These are phyloP conservation scores for Anguilla marmorata DNA, from an alignment of 2,797 vertebrate genomes.

Conservation along the genomic window DNA sequence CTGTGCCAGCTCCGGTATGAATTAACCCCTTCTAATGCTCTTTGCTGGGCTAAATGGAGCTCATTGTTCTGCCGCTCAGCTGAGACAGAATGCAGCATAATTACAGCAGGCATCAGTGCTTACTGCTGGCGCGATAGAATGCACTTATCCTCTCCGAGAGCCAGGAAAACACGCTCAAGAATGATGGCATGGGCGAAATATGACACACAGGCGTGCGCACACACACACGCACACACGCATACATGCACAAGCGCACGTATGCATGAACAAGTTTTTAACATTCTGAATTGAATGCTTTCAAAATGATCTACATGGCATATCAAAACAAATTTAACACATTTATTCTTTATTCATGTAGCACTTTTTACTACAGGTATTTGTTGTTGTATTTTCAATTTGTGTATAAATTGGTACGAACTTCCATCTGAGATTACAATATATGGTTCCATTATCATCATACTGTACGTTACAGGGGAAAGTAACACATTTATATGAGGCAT, in stretches of 20 bases:
- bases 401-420: neutral
- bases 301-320: neutral
- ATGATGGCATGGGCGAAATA: neutral
- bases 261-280: neutral
- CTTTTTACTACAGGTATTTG: neutral
- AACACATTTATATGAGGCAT: neutral
- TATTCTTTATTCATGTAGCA: neutral
- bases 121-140: slow-evolving; percentile 12
- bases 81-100: slow-evolving; percentile 42
- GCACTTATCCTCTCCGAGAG: neutral
- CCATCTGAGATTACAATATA: neutral
- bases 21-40: slow-evolving; percentile 68
- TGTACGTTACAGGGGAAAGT: neutral
- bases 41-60: slow-evolving; percentile 29
- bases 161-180: neutral
- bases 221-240: too few species aligned
- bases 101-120: slow-evolving; percentile 30
- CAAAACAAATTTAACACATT: neutral
- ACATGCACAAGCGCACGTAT: too few species aligned
- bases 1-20: slow-evolving; percentile 67
- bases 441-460: neutral
- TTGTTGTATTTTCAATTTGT: neutral
- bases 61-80: slow-evolving; percentile 30
- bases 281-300: neutral
- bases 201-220: neutral